These are phyloP conservation scores for Dromiciops gliroides DNA, from an alignment of 2,113 vertebrate genomes.

Conservation along the genomic window DNA sequence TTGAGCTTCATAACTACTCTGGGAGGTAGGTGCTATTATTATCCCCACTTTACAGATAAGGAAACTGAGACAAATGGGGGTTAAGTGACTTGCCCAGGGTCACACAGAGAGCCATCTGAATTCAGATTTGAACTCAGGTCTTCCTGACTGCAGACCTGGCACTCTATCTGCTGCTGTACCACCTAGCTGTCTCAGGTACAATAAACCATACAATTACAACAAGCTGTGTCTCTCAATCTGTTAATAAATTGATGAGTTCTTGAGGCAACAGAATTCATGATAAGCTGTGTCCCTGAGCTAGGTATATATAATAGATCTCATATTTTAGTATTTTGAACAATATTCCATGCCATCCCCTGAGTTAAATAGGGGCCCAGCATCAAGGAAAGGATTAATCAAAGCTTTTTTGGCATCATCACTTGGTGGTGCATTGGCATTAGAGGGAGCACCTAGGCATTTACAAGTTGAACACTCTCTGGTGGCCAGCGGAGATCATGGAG, in stretches of 20 bases:
- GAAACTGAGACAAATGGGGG: neutral
- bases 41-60: neutral
- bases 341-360: neutral
- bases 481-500: neutral
- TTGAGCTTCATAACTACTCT: neutral
- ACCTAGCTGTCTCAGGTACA: neutral
- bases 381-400: neutral
- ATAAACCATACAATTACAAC: neutral
- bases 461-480: neutral
- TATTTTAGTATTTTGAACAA: neutral
- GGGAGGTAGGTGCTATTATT: neutral
- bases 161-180: too few species aligned
- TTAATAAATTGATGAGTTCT: neutral
- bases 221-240: neutral
- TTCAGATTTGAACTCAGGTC: neutral
- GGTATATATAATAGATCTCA: neutral
- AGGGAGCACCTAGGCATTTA: neutral
- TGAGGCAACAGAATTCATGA: neutral
- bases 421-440: neutral
- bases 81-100: neutral
- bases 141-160: neutral
- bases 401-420: neutral
- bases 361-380: neutral
- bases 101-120: neutral
- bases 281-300: neutral